Evolutionary conservation across 2,113 vertebrate genomes (phyloP).

Genomic region (Cnemophilus loriae): DNA sequence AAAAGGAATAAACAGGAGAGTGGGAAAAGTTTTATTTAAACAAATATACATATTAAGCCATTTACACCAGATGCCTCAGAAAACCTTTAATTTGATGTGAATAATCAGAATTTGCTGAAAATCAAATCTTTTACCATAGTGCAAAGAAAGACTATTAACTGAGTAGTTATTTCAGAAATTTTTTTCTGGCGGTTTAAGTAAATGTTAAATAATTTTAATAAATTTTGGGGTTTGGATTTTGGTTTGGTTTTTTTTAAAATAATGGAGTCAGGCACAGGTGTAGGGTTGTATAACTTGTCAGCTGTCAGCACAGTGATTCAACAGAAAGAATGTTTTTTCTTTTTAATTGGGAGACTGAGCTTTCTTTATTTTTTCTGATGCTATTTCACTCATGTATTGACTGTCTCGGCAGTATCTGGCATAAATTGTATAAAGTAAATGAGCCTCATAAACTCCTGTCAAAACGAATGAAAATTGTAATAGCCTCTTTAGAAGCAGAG

Average conservation of each 20-base stretch:
- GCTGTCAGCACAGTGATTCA: neutral
- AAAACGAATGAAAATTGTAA: neutral
- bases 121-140: neutral
- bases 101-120: neutral
- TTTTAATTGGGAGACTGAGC: neutral
- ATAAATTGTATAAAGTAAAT: neutral
- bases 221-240: neutral
- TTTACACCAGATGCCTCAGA: neutral
- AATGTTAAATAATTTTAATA: neutral
- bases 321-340: neutral
- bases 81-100: neutral
- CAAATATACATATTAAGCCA: neutral
- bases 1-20: neutral
- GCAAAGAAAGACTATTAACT: neutral
- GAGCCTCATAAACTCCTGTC: neutral
- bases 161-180: neutral
- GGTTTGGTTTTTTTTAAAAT: neutral
- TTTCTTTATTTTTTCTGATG: neutral
- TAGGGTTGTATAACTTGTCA: neutral
- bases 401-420: neutral
- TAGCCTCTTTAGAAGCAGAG: neutral
- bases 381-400: neutral
- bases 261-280: neutral
- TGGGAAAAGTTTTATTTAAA: neutral
- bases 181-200: neutral